These are phyloP conservation scores for Leptopilina boulardi DNA, from an alignment of 1,140 invertebrate species.

Conservation along the genomic window DNA sequence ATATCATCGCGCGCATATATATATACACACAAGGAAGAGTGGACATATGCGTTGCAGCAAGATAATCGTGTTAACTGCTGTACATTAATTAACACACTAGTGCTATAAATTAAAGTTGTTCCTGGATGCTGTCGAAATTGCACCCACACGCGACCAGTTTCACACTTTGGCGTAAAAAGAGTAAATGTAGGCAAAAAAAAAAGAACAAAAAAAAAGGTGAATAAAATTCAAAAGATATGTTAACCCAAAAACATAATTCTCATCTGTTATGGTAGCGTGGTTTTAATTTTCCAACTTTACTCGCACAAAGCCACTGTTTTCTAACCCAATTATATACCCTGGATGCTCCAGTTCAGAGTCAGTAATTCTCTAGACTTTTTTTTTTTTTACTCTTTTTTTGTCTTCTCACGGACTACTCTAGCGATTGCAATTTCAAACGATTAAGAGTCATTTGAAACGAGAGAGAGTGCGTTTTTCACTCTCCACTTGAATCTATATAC, in stretches of 20 bases:
- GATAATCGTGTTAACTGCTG: slow-evolving; percentile 21
- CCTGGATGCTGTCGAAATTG: not conserved
- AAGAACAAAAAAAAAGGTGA: not conserved
- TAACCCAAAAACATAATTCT: slow-evolving; percentile 3
- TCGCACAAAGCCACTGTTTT: slow-evolving; percentile 18
- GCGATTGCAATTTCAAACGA: slow-evolving; percentile 20
- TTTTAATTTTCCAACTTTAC: slow-evolving; percentile 32
- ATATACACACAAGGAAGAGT: not conserved
- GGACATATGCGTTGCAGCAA: slow-evolving; percentile 24
- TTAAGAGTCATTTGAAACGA: slow-evolving; percentile 15
- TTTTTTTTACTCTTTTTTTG: not conserved
- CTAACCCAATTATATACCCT: slow-evolving; percentile 15
- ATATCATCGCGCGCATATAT: not conserved
- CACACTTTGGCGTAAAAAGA: not conserved
- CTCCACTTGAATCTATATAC: not conserved
- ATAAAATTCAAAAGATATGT: not conserved
- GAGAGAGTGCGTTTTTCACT: slow-evolving; percentile 2
- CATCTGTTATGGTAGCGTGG: not conserved
- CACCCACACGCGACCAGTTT: slow-evolving; percentile 25
- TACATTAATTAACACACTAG: slow-evolving; percentile 28
- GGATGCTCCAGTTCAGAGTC: slow-evolving; percentile 9
- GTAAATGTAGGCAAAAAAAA: not conserved
- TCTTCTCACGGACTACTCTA: not conserved
- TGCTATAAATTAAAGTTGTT: slow-evolving; percentile 20
- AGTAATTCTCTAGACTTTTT: not conserved